These are phyloP conservation scores for Lophura nycthemera DNA, from an alignment of 2,113 vertebrate genomes.

Conservation along the genomic window DNA sequence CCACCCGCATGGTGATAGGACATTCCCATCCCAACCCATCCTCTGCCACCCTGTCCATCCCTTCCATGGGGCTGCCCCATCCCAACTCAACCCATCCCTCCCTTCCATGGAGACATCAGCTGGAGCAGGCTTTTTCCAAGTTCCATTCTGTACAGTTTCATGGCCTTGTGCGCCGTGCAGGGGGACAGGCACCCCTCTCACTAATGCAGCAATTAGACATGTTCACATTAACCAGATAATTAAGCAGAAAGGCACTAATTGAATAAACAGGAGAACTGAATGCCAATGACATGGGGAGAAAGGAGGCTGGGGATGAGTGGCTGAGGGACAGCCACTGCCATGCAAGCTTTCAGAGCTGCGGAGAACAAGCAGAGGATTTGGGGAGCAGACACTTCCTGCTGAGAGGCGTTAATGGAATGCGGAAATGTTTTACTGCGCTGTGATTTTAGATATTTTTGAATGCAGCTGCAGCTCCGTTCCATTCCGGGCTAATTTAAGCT, in stretches of 20 bases:
- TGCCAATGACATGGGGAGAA: neutral
- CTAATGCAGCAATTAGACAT: neutral
- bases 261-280: neutral
- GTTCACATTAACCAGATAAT: neutral
- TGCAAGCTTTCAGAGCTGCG: neutral
- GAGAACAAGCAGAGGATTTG: neutral
- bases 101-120: neutral
- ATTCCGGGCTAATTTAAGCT: slow-evolving; percentile 55
- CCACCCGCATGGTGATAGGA: neutral
- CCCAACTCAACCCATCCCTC: neutral
- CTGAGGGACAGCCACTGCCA: neutral
- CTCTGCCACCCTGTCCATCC: neutral
- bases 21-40: neutral
- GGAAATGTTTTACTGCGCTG: slow-evolving; percentile 56
- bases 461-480: neutral
- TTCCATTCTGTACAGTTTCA: slow-evolving; percentile 38
- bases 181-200: neutral
- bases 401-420: slow-evolving; percentile 59
- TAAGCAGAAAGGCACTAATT: neutral
- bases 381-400: slow-evolving; percentile 61
- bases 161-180: neutral
- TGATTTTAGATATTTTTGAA: slow-evolving; percentile 32
- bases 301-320: neutral
- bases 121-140: slow-evolving; percentile 10
- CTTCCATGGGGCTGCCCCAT: neutral